Evolutionary conservation across 53 echinoderm and acorn worm species (phyloP).

Genomic region (Paelopatides confundens): DNA sequence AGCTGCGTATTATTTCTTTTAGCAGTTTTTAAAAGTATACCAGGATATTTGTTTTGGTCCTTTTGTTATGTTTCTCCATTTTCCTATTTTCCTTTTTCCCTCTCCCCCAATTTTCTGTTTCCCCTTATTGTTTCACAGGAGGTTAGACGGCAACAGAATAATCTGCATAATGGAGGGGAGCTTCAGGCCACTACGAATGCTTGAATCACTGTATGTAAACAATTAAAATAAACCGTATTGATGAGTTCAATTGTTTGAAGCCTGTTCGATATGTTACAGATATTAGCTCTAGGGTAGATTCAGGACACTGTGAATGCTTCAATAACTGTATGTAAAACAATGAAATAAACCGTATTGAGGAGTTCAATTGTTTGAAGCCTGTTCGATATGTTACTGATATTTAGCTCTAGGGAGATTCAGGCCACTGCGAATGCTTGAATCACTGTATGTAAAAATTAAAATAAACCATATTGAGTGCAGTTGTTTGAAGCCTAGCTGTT

Average conservation of each 20-base stretch:
- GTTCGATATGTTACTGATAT: no score
- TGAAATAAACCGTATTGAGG: no score
- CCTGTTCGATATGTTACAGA: no score
- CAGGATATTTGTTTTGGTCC: background rate
- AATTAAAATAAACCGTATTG: no score
- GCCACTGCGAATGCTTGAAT: constrained; percentile 91
- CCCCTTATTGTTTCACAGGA: constrained; percentile 60
- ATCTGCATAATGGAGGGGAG: constrained; percentile 89
- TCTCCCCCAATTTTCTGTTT: background rate
- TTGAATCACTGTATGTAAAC: constrained; percentile 93
- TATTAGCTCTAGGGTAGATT: no score
- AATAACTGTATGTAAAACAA: no score
- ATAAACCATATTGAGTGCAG: background rate
- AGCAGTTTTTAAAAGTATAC: background rate
- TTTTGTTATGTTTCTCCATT: background rate
- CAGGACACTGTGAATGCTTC: constrained; percentile 45
- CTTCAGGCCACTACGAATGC: constrained; percentile 89
- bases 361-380: no score
- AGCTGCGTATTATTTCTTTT: background rate
- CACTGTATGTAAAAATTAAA: constrained; percentile 76
- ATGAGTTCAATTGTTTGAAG: no score
- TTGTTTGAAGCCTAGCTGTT: no score
- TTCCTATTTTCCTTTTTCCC: background rate
- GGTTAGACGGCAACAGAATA: constrained; percentile 93
- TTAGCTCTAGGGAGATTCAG: constrained; percentile 97